Conservation (phyloP, 2,113 vertebrate species). For the Leucopternis melanops region DNA sequence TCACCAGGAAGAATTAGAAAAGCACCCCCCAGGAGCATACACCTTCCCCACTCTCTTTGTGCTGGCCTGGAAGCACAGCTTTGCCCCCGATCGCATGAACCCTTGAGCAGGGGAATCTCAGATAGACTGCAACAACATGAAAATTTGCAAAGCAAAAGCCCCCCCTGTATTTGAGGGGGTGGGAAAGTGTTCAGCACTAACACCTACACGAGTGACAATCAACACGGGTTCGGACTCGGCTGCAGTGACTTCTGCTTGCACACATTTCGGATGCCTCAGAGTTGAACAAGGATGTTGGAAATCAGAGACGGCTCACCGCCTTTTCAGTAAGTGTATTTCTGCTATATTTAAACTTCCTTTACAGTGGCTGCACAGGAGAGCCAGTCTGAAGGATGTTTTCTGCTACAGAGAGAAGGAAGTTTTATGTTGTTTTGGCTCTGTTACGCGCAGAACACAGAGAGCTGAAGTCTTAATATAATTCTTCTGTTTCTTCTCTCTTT, state of each 20-base stretch:
- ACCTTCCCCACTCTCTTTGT: neutral
- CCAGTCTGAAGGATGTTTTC: neutral
- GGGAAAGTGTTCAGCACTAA: neutral
- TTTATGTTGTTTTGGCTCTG: neutral
- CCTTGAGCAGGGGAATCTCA: neutral
- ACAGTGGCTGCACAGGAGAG: neutral
- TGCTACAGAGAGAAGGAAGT: neutral
- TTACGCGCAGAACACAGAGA: neutral
- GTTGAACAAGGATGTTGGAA: neutral
- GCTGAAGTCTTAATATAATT: neutral
- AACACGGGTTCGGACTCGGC: rapidly evolving
- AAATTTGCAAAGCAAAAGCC: neutral
- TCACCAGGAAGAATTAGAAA: neutral
- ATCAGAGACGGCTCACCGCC: neutral
- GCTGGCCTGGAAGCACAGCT: neutral
- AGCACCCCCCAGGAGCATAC: neutral
- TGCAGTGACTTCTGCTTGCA: neutral
- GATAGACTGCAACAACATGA: rapidly evolving
- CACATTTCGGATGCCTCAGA: neutral
- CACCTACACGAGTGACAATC: neutral
- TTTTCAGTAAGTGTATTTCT: neutral
- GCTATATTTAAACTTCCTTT: neutral
- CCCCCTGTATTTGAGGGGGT: neutral
- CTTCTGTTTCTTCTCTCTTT: neutral
- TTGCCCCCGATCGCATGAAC: rapidly evolving